A percentile compares a stretch with the other conserved stretches of the same genome.
Evolutionary conservation across 2,113 vertebrate species (phyloP).

Genomic region (Guaruba guarouba): DNA sequence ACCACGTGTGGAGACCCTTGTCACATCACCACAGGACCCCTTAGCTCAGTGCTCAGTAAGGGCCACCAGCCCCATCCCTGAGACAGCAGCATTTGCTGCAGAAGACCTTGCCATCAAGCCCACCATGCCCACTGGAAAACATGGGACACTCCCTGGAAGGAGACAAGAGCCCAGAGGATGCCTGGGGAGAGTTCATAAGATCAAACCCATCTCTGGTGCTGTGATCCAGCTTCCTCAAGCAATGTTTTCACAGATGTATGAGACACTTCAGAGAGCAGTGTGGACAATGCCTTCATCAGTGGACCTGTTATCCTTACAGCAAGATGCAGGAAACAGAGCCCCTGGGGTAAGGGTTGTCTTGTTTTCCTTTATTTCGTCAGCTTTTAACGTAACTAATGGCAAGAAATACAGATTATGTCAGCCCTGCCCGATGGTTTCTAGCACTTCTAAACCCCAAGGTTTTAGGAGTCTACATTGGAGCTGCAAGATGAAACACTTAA

Average conservation of each 20-base stretch:
- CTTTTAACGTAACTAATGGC: not conserved
- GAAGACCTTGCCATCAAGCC: not conserved
- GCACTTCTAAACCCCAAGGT: not conserved
- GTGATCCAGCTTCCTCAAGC: not conserved
- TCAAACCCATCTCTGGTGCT: not conserved
- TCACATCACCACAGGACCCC: not conserved
- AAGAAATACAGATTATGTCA: not conserved
- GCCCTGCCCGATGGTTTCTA: not conserved
- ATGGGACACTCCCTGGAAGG: not conserved
- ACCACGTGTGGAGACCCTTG: not conserved
- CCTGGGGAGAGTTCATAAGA: not conserved
- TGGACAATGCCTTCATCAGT: not conserved
- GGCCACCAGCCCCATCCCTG: not conserved
- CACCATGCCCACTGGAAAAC: not conserved
- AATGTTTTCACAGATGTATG: conserved; percentile 14
- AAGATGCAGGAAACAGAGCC: not conserved
- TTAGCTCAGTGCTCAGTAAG: not conserved
- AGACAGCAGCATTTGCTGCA: accelerated
- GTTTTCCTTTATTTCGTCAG: conserved; percentile 8
- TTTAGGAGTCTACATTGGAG: not conserved
- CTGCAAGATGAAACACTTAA: not conserved
- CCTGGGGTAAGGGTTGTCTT: not conserved
- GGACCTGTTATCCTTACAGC: not conserved
- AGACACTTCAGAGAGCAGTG: not conserved
- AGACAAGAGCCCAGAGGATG: not conserved